phyloP scores from a whole-genome alignment of 2,797 vertebrate genomes.

The Orestias chungarensis region DNA sequence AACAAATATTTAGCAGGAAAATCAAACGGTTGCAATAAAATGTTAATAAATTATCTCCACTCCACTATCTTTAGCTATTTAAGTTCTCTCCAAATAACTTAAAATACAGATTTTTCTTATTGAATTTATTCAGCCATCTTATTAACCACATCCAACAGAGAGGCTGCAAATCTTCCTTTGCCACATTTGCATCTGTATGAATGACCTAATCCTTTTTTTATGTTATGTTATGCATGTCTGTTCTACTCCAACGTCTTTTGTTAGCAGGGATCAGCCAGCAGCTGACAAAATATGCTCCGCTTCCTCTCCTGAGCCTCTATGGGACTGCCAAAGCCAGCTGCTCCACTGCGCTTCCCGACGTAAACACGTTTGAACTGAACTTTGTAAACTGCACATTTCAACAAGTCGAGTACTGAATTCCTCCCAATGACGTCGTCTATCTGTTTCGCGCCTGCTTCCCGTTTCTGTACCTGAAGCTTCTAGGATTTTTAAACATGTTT shows the following conservation, averaged over 20 bases:
- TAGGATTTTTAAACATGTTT: constrained; percentile 25
- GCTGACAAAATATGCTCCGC: constrained; percentile 70
- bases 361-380: constrained; percentile 69
- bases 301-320: constrained; percentile 60
- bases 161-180: constrained; percentile 25
- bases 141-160: constrained; percentile 20
- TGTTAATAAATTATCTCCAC: constrained; percentile 42
- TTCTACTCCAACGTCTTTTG: constrained; percentile 50
- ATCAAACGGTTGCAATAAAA: constrained; percentile 34
- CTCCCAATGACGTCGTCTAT: constrained; percentile 36
- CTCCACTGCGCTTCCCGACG: constrained; percentile 62
- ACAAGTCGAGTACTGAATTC: constrained; percentile 50
- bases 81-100: constrained; percentile 29
- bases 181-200: constrained; percentile 29
- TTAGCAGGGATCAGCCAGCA: constrained; percentile 61
- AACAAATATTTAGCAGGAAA: constrained; percentile 38
- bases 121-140: constrained; percentile 20
- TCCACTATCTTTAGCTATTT: constrained; percentile 35
- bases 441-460: constrained; percentile 28
- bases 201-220: constrained; percentile 39
- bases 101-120: constrained; percentile 12
- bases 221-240: constrained; percentile 46
- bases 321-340: constrained; percentile 68
- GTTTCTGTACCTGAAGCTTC: constrained; percentile 33
- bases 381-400: constrained; percentile 72